Percentiles rank a stretch among this genome's conserved stretches.
Evolutionary conservation across 1,140 invertebrate genomes (phyloP).

Genomic region (Aphis gossypii): DNA sequence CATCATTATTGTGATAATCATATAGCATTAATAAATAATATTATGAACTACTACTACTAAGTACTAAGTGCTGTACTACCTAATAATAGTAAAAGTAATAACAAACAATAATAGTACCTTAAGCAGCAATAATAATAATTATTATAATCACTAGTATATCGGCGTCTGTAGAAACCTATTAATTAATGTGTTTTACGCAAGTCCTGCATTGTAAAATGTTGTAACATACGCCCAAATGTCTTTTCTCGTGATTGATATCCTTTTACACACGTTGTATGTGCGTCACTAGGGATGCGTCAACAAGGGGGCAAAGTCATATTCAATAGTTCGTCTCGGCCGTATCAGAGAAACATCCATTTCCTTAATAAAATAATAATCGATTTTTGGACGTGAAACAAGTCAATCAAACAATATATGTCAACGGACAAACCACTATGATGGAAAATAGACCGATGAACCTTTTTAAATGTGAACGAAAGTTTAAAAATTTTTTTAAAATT

Average conservation of each 20-base stretch:
- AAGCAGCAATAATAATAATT: background rate
- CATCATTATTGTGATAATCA: background rate
- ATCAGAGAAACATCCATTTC: background rate
- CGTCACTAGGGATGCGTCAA: background rate
- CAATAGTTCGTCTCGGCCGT: too few relatives aligned
- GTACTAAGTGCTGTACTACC: background rate
- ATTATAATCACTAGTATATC: background rate
- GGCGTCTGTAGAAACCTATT: background rate
- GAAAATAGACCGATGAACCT: background rate
- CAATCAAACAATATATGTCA: background rate
- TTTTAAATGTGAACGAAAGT: too few relatives aligned
- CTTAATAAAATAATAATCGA: slow-evolving; percentile 33
- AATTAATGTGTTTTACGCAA: slow-evolving; percentile 12
- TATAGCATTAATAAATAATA: background rate
- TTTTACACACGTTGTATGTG: background rate
- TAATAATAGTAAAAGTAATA: background rate
- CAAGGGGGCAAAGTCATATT: background rate
- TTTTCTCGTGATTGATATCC: slow-evolving; percentile 27
- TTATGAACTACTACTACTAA: background rate
- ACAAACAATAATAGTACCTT: background rate
- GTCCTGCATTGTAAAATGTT: background rate
- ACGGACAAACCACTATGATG: background rate
- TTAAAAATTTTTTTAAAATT: background rate
- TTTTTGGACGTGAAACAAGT: background rate
- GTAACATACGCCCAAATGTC: background rate